These are phyloP conservation scores for Caenorhabditis panamensis DNA, from an alignment of 2,888 invertebrate species.

Conservation along the genomic window DNA sequence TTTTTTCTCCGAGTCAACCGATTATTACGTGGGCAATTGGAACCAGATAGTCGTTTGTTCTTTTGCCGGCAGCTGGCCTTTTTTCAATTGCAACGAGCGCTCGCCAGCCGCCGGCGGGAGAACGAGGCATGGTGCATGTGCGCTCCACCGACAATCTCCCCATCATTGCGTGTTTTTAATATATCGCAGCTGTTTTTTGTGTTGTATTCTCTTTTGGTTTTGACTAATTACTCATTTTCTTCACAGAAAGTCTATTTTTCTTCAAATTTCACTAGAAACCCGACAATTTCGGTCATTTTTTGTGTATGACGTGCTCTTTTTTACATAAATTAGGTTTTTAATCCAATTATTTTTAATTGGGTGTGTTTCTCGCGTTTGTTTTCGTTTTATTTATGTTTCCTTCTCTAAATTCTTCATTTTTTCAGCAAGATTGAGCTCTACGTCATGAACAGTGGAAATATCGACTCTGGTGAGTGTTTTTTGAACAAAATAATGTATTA, in stretches of 20 bases:
- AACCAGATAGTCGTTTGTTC: background rate
- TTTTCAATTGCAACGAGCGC: background rate
- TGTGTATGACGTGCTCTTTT: background rate
- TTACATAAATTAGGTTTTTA: background rate
- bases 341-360: constrained; percentile 3
- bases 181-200: constrained; percentile 30
- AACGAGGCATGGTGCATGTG: constrained; percentile 18
- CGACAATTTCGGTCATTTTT: background rate
- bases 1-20: background rate
- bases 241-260: too few relatives aligned
- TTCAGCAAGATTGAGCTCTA: constrained; percentile 61
- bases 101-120: background rate
- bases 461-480: constrained; percentile 55
- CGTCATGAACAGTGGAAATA: constrained; percentile 48
- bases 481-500: background rate
- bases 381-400: constrained; percentile 9
- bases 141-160: constrained; percentile 34
- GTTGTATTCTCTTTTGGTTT: constrained; percentile 8
- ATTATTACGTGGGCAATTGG: background rate
- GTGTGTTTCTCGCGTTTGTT: background rate
- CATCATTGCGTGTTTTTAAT: constrained; percentile 24
- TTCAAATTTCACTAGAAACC: too few relatives aligned
- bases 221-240: background rate
- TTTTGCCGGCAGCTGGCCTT: background rate
- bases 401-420: constrained; percentile 9